A percentile compares a stretch with the other conserved stretches of the same genome.
Conservation (phyloP, 2,113 vertebrate genomes). For the Anseranas semipalmata region DNA sequence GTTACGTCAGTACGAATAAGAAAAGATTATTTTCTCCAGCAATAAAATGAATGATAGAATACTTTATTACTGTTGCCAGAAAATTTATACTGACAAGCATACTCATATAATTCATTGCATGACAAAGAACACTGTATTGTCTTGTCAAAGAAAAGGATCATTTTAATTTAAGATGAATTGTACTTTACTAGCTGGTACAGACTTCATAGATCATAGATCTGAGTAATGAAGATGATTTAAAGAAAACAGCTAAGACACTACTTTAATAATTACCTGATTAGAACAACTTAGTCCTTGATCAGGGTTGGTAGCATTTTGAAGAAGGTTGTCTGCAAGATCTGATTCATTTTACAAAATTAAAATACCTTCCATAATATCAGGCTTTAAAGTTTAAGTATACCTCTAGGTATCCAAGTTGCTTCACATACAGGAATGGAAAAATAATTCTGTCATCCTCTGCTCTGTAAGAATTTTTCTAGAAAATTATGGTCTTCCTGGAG, state of each 20-base stretch:
- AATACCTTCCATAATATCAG: background rate
- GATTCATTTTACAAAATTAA: background rate
- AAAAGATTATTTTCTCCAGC: conserved; percentile 57
- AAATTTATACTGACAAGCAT: conserved; percentile 67
- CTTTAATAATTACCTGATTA: conserved; percentile 6
- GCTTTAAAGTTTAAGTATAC: conserved; percentile 13
- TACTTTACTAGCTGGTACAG: conserved; percentile 19
- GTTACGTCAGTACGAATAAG: conserved; percentile 20
- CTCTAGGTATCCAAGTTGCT: background rate
- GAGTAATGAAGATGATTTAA: conserved; percentile 31
- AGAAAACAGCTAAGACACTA: conserved; percentile 5
- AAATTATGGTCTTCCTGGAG: background rate
- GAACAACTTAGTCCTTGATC: background rate
- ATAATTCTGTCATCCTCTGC: background rate
- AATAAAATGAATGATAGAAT: conserved; percentile 66
- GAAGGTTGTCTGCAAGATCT: background rate
- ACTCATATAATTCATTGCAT: conserved; percentile 52
- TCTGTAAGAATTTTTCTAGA: conserved; percentile 11
- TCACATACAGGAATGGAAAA: background rate
- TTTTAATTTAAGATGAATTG: conserved; percentile 64
- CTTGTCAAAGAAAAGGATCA: conserved; percentile 38
- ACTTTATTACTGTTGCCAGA: conserved; percentile 60
- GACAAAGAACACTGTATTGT: conserved; percentile 38
- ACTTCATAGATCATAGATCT: conserved; percentile 38
- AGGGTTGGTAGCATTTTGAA: background rate